Evolutionary conservation across 1,140 invertebrate species (phyloP), one percentile per base, ranked within the genome.

Genomic region (Aphelenchoides besseyi): DNA sequence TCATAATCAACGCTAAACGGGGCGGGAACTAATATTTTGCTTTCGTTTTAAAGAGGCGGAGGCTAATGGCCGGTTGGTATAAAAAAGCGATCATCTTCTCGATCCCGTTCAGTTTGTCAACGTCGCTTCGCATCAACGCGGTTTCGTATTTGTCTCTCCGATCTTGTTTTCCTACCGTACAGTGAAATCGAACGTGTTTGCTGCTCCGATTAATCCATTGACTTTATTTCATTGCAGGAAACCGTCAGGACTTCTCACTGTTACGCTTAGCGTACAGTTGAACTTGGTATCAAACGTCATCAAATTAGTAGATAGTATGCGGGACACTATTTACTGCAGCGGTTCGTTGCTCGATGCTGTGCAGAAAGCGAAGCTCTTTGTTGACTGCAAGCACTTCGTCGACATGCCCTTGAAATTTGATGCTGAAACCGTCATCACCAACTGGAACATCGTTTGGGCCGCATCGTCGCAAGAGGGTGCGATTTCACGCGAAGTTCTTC

Each of bases 371-470:
- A 84, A 87, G 32, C 88, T 93, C 28, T 92, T 89, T 84, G 85
- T 86, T 1, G 92, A 95, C 79, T 92, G 91, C 9, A 94, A 94
- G 86, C 90, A 91, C 0, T 94, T 94, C 84, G 92, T 94, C n/a
- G 92, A 94, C 82, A 90, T 92, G 88, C 91, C 90, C 79, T 87
- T 92, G 82, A 88, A 89, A 73, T 32, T 29, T 61, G n/a, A 71
- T 80, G 69, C 67, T 81, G 79, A 79, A 28, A 68, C 41, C 33
- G 72, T 68, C 16, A 68, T 80, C 3, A 70, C 35, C 52, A 68
- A 74, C 28, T 80, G 79, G 79, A 76, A 79, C 23, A 30, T 61
- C 8, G 32, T 80, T 16, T 29, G 61, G 16, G 23, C 30, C 18
- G 57, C 32, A 18, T 48, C 64, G n/a, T 30, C 36, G 37, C 37